Evolutionary conservation across 1,140 invertebrate genomes (phyloP), one percentile per base, ranked within the genome.

Genomic region (Magallana ariakensis): DNA sequence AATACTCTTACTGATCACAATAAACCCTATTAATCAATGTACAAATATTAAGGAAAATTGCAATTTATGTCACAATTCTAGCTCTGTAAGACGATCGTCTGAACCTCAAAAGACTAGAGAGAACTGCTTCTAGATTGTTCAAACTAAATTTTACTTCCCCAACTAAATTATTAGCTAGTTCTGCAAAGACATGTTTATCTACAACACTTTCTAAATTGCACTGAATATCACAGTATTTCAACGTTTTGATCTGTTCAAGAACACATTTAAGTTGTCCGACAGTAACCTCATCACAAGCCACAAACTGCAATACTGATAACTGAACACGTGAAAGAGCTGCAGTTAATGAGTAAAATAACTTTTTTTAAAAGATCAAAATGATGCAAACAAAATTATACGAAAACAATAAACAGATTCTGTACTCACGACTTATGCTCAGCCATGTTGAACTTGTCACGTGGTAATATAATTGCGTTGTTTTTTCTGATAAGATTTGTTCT

Each of bases 231-330:
- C 22, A 70, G 26, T 70, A 70, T 22, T 70, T 70, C 7, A 70
- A 22, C 11, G 62, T 22, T 26, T 19, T 19, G 26, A 70, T 70
- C 26, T 19, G 19, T 22, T 70, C 62, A 19, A 70, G 62, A 22
- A 70, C 62, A 70, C 62, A 70, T 70, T 70, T 70, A 19, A 70
- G 22, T 70, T 70, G 16, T 70, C 62, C 62, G 8, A 70, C 62
- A 3, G 22, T 22, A 22, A 70, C 26, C 26, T 70, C 11, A 70
- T 22, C 26, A 70, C 62, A 70, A 22, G 2, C 8, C 19, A 22
- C 7, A 70, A 70, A 70, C 6, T n/a, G 11, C 26, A 70, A 70
- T 22, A n/a, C 19, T 5, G 62, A 11, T 22, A 70, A 70, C 62
- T 70, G 19, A 7, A 70, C 19, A 22, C 22, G 62, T 10, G 19